Conservation (phyloP, 2,888 invertebrate species). For the Osmoderma eremita region DNA sequence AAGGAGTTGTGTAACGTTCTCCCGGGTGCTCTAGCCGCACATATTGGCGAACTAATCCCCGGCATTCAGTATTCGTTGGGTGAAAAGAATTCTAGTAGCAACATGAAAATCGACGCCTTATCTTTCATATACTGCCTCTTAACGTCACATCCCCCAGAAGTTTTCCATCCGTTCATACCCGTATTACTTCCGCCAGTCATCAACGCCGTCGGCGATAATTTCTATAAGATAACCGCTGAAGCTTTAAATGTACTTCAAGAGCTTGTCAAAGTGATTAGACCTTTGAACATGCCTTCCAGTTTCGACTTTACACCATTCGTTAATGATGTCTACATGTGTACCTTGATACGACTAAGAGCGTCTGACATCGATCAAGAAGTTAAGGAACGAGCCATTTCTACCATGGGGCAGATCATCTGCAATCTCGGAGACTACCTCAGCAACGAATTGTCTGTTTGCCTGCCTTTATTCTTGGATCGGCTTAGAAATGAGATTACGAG, state of each 20-base stretch:
- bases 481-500: constrained; percentile 97
- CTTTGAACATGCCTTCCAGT: constrained; percentile 72
- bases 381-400: constrained; percentile 96
- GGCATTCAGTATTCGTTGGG: constrained; percentile 90
- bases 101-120: constrained; percentile 97
- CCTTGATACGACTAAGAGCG: constrained; percentile 85
- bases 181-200: constrained; percentile 86
- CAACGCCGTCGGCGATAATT: constrained; percentile 90
- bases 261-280: constrained; percentile 92
- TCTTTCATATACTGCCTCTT: constrained; percentile 89
- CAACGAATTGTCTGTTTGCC: constrained; percentile 82
- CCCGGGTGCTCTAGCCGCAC: constrained; percentile 87
- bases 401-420: constrained; percentile 94
- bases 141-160: constrained; percentile 79
- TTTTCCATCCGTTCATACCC: constrained; percentile 83
- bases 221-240: constrained; percentile 99
- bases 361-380: constrained; percentile 99
- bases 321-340: constrained; percentile 83
- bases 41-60: constrained; percentile 85
- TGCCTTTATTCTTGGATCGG: constrained; percentile 95
- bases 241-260: constrained; percentile 93
- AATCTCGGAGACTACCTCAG: constrained; percentile 89
- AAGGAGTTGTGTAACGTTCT: constrained; percentile 90
- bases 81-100: constrained; percentile 94
- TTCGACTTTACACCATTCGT: constrained; percentile 85